Percentiles rank a stretch among this genome's conserved stretches.
phyloP scores from a whole-genome alignment of 2,797 vertebrate genomes.

The Gouania willdenowi region DNA sequence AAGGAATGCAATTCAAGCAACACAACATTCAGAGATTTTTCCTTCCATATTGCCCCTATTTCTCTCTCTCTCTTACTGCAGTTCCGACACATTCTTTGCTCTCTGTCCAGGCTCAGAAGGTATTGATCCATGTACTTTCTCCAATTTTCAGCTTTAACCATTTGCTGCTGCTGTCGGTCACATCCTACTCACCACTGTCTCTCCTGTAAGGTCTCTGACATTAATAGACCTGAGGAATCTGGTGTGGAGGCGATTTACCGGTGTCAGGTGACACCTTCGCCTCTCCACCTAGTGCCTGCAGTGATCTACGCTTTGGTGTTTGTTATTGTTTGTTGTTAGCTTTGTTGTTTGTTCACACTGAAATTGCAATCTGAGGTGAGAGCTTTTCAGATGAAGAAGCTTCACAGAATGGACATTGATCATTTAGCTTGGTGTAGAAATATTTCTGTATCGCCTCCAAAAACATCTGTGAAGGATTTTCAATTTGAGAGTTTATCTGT shows the following conservation, averaged over 20 bases:
- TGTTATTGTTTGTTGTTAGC: constrained; percentile 31
- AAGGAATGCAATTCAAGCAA: too few relatives aligned
- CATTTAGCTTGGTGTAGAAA: constrained; percentile 31
- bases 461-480: not conserved
- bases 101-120: constrained; percentile 23
- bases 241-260: constrained; percentile 38
- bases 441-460: constrained; percentile 1
- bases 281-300: constrained; percentile 4
- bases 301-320: constrained; percentile 13
- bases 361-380: constrained; percentile 23
- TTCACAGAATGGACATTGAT: constrained; percentile 40
- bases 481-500: not conserved
- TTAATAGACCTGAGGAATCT: constrained; percentile 61
- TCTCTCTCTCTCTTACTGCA: constrained; percentile 5
- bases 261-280: constrained; percentile 25
- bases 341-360: constrained; percentile 3
- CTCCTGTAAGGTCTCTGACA: constrained; percentile 29
- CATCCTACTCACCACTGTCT: constrained; percentile 40
- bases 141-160: constrained; percentile 61
- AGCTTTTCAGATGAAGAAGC: constrained; percentile 12
- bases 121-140: constrained; percentile 42
- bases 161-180: constrained; percentile 45
- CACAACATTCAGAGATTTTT: not conserved
- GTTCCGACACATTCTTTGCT: constrained; percentile 13
- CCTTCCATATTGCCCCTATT: not conserved